Conservation (phyloP, 2,113 vertebrate species). For the Varanus salvator region DNA sequence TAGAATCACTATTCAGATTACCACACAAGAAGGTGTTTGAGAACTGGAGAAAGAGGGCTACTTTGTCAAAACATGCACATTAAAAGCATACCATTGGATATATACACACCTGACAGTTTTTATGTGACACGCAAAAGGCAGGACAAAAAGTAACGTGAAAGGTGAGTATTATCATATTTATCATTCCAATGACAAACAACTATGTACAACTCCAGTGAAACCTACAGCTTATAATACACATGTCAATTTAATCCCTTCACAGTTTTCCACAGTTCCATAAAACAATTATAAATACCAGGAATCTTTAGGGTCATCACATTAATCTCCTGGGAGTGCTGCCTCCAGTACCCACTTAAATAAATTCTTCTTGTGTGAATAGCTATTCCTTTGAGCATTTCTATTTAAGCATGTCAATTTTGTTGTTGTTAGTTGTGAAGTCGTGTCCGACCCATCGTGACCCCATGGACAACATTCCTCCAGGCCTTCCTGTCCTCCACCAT, state of each 20-base stretch:
- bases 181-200: neutral
- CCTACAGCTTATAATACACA: neutral
- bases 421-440: no score
- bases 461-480: no score
- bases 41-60: neutral
- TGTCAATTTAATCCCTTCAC: neutral
- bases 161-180: neutral
- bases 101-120: neutral
- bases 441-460: no score
- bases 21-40: neutral
- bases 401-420: no score
- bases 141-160: neutral
- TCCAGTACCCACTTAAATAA: neutral
- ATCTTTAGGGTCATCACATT: neutral
- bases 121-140: neutral
- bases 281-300: neutral
- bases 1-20: neutral
- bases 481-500: no score
- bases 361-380: no score
- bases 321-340: neutral
- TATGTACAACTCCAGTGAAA: neutral
- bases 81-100: neutral
- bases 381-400: no score
- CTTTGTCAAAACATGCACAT: neutral
- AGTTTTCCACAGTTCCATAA: neutral